Evolutionary conservation across 2,888 invertebrate genomes (phyloP), one percentile per base, ranked within the genome.

Genomic region (Craniophora ligustri): DNA sequence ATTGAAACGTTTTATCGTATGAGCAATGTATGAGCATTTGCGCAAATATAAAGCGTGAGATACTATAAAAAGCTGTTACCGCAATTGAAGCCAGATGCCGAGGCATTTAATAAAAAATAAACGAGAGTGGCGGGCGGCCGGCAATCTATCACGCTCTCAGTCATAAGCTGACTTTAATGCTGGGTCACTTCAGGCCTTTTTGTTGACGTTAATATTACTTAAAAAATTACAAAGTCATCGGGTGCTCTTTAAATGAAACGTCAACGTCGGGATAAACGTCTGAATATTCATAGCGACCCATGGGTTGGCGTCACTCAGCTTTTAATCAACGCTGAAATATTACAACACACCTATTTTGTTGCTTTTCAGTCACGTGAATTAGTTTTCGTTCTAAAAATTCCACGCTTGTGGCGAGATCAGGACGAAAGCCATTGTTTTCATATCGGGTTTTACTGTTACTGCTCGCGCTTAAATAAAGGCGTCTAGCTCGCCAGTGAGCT

Each of bases 141-240:
- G 90, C 86, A 88, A 92, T 92, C 91, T 91, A 91, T 92, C 91
- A 91, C 89, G 85, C 80, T 78, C 85, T 85, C 84, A 87, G 88
- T 89, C 89, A 91, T 91, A 91, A 91, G 89, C 91, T 85, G 91
- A 91, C 91, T 91, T 90, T 92, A 91, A 91, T 91, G 90, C 90
- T 90, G 86, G 91, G 90, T 91, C 91, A 91, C 91, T 91, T 88
- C 86, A 88, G 85, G 78, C 88, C 90, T 89, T 89, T 91, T 91
- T 91, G 90, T 89, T 89, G 89, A 86, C 90, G 88, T 87, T 88
- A 86, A 89, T 89, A 88, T 89, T 89, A 88, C 88, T 87, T 88
- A 87, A 82, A 82, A 86, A 85, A 85, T 79, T 78, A 84, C 83
- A 76, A 76, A 87, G 86, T 91, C 89, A 91, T 86, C 80, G 79